Evolutionary conservation across 2,888 invertebrate genomes (phyloP), one percentile per base, ranked within the genome.

Genomic region (Argynnis bischoffii): DNA sequence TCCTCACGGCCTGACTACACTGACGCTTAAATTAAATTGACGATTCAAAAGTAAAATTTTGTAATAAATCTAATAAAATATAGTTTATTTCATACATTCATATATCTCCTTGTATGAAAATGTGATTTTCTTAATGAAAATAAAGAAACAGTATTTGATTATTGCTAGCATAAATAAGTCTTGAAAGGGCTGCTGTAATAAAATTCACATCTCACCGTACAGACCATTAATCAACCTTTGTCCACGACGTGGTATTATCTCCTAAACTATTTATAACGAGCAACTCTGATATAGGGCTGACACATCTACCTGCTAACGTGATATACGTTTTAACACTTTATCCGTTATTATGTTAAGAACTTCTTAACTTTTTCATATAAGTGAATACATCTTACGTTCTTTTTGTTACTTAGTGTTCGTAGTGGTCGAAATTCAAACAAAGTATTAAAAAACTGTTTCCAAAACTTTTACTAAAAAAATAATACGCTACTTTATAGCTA

Each of bases 161-260:
- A 47, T 59, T 59, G 47, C 57, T 26, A 47, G n/a, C 26, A 61
- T 51, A 61, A 61, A 61, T 61, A 61, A 61, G 61, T 61, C 41
- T 46, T 54, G 60, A 66, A 60, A 48, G 50, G 56, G 41, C 54
- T 48, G 35, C 60, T 41, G 66, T 72, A 67, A 71, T 69, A 70
- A 69, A 70, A 70, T 65, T 64, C 69, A 66, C 46, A 64, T 64
- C 18, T 63, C 60, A 56, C 64, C 56, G 57, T 60, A 60, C 68
- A 69, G 64, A 64, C 70, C 71, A 75, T 76, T 74, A 76, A 74
- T 76, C 73, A 72, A 67, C 73, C 76, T 75, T 76, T 76, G 74
- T 76, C 71, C 66, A 69, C 66, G 69, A 66, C 66, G 54, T 54
- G 69, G 72, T 75, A 74, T 74, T 73, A 72, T 73, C 70, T 69